Evolutionary conservation across 2,113 vertebrate genomes (phyloP).

Genomic region (Amia ocellicauda): DNA sequence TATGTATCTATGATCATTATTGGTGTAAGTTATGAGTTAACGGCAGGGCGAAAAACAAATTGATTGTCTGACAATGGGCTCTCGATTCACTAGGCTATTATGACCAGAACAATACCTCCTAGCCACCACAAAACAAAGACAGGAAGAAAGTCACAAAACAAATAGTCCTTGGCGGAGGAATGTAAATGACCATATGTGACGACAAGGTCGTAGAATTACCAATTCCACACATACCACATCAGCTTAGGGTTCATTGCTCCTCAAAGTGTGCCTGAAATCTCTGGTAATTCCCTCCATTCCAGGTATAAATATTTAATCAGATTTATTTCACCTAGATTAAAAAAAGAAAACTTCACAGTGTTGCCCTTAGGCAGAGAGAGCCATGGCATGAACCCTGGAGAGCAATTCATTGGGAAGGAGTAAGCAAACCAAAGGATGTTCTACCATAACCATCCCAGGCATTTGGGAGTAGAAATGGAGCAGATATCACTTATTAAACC

Average conservation of each 20-base stretch:
- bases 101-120: too few relatives aligned
- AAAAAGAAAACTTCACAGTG: slow-evolving; percentile 43
- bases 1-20: too few relatives aligned
- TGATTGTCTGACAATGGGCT: too few relatives aligned
- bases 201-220: not conserved
- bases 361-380: slow-evolving; percentile 72
- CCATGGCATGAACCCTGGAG: slow-evolving; percentile 75
- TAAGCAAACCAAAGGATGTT: slow-evolving; percentile 43
- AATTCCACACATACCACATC: not conserved
- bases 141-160: too few relatives aligned
- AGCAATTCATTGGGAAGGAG: slow-evolving; percentile 64
- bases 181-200: too few relatives aligned
- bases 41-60: too few relatives aligned
- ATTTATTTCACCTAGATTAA: slow-evolving; percentile 67
- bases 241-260: not conserved
- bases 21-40: too few relatives aligned
- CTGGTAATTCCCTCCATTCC: slow-evolving; percentile 10
- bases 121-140: too few relatives aligned
- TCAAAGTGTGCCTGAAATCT: slow-evolving; percentile 37
- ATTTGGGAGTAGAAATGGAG: slow-evolving; percentile 68
- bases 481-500: slow-evolving; percentile 76
- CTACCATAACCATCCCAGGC: slow-evolving; percentile 64
- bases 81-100: too few relatives aligned
- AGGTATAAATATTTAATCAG: slow-evolving; percentile 44
- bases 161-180: too few relatives aligned